phyloP scores from a whole-genome alignment of 2,797 vertebrate species.

The Yasuhikotakia modesta region DNA sequence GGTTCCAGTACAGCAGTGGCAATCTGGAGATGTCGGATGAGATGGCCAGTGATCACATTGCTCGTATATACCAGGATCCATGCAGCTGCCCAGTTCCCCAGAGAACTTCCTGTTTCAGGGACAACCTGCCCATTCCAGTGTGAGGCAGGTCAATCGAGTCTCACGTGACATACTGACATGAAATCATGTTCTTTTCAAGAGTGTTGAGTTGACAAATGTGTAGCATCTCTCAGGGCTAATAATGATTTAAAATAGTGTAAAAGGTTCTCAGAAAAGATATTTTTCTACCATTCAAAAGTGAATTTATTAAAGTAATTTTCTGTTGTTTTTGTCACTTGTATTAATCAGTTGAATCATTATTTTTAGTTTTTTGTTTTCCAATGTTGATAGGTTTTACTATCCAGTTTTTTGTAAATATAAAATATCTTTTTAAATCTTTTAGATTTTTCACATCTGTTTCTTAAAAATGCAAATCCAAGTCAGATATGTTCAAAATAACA shows the following conservation, averaged over 20 bases:
- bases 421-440: background rate
- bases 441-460: background rate
- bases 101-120: conserved; percentile 75
- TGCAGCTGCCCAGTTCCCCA: conserved; percentile 79
- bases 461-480: background rate
- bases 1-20: conserved; percentile 75
- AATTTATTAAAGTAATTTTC: conserved; percentile 2
- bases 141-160: conserved; percentile 56
- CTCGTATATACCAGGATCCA: conserved; percentile 89
- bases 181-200: background rate
- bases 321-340: background rate
- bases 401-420: background rate
- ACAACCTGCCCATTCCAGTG: conserved; percentile 84
- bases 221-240: conserved; percentile 28
- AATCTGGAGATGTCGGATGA: conserved; percentile 79
- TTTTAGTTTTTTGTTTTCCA: background rate
- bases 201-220: background rate
- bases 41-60: conserved; percentile 82
- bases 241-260: background rate
- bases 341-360: background rate
- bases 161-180: conserved; percentile 9
- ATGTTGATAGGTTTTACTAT: conserved; percentile 7
- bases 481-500: background rate
- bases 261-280: background rate
- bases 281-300: conserved; percentile 5